These are phyloP conservation scores for Petrocephalus schoutedeni DNA, from an alignment of 2,797 vertebrate species.

Conservation along the genomic window DNA sequence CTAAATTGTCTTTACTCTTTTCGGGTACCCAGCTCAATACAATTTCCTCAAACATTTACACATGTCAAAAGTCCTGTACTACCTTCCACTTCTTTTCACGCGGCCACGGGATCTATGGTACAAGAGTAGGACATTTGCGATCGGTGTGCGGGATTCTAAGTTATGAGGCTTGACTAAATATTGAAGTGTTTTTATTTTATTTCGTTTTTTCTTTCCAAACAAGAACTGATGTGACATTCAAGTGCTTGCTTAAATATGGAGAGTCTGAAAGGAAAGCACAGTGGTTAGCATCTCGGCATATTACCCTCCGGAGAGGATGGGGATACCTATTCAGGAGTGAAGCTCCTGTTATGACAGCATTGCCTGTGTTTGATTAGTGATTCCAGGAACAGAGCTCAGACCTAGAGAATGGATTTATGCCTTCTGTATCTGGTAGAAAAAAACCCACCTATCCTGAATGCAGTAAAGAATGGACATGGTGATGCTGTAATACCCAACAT, in stretches of 20 bases:
- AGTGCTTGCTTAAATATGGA: not conserved
- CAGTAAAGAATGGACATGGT: not conserved
- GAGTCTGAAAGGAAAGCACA: not conserved
- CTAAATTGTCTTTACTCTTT: slow-evolving; percentile 8
- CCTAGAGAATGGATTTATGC: not conserved
- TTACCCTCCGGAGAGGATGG: not conserved
- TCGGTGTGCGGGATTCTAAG: not conserved
- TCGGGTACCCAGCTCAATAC: slow-evolving; percentile 26
- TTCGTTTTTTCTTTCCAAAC: not conserved
- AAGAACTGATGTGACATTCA: not conserved
- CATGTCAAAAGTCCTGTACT: slow-evolving; percentile 2
- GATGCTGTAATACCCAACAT: not conserved
- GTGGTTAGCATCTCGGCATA: not conserved
- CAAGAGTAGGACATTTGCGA: not conserved
- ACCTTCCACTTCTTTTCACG: not conserved
- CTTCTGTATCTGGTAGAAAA: not conserved
- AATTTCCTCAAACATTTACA: slow-evolving; percentile 18
- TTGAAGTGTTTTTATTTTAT: not conserved
- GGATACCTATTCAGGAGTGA: not conserved
- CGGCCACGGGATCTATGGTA: not conserved
- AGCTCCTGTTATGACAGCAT: not conserved
- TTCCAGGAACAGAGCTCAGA: not conserved
- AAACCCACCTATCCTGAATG: not conserved
- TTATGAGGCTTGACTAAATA: not conserved
- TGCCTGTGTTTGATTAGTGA: not conserved